Conservation (phyloP, 2,797 vertebrate species). For the Denticeps clupeoides region DNA sequence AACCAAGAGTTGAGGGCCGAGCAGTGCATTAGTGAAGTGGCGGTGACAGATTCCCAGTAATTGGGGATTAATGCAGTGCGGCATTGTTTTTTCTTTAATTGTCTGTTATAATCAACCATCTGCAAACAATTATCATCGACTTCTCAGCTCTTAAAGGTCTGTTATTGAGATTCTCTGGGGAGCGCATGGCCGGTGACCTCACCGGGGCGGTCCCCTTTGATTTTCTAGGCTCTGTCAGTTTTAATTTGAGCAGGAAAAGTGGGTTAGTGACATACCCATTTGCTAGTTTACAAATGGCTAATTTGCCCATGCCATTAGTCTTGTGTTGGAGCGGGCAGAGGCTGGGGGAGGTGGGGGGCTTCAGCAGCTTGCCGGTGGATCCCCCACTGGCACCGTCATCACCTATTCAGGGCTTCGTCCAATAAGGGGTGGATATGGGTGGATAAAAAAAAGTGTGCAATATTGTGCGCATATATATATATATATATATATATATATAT, state of each 20-base stretch:
- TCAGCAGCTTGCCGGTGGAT: too few species aligned
- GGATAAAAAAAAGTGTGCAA: too few species aligned
- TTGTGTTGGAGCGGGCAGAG: too few species aligned
- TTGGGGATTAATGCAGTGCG: neutral
- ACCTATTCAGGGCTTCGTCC: too few species aligned
- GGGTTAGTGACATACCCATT: constrained; percentile 19
- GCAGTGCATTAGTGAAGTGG: neutral
- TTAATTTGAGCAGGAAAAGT: constrained; percentile 9
- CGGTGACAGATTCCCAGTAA: neutral
- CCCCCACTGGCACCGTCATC: too few species aligned
- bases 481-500: too few species aligned
- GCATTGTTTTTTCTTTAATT: constrained; percentile 7
- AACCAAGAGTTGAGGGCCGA: neutral
- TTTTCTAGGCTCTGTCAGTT: constrained; percentile 12
- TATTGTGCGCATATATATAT: too few species aligned
- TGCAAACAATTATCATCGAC: constrained; percentile 17
- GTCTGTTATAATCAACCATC: constrained; percentile 8
- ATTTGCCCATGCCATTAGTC: too few species aligned
- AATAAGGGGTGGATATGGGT: too few species aligned
- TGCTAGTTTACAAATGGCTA: constrained; percentile 16
- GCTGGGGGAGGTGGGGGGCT: too few species aligned
- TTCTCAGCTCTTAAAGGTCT: constrained; percentile 5
- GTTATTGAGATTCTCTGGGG: constrained; percentile 15
- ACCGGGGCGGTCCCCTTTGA: constrained; percentile 5
- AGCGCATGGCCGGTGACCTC: constrained; percentile 7